phyloP scores from a whole-genome alignment of 2,888 invertebrate genomes.

The Atethmia centrago region DNA sequence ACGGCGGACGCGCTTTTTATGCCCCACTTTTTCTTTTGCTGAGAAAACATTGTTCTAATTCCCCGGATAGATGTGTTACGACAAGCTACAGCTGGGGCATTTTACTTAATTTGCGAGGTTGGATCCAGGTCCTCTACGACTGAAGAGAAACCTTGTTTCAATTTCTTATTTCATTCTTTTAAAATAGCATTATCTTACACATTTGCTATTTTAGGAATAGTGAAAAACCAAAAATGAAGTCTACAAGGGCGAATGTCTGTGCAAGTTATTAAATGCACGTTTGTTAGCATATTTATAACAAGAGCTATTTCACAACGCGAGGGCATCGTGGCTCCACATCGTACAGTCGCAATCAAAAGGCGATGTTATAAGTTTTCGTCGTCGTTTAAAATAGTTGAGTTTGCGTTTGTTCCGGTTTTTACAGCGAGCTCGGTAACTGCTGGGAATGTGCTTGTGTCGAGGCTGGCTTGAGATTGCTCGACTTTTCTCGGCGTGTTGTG shows the following conservation, averaged over 20 bases:
- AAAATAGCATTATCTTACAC: neutral
- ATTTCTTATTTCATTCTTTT: neutral
- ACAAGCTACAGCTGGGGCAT: constrained; percentile 8
- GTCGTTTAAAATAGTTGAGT: constrained; percentile 51
- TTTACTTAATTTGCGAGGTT: constrained; percentile 30
- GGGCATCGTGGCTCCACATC: constrained; percentile 9
- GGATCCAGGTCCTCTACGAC: neutral
- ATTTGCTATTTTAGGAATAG: neutral
- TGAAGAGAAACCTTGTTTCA: constrained; percentile 2
- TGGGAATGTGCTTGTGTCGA: constrained; percentile 21
- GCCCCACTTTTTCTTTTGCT: constrained; percentile 25
- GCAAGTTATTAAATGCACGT: neutral
- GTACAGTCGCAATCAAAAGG: constrained; percentile 47
- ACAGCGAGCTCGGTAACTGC: constrained; percentile 19
- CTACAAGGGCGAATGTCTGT: neutral
- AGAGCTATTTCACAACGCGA: neutral
- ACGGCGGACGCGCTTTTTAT: constrained; percentile 39
- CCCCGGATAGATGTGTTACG: constrained; percentile 30
- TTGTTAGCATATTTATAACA: neutral
- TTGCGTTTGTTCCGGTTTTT: constrained; percentile 52
- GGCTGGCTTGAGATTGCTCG: constrained; percentile 7
- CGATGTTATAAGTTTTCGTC: constrained; percentile 60
- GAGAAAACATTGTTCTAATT: constrained; percentile 40
- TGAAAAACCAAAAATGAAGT: neutral
- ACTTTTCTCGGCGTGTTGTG: constrained; percentile 14